Evolutionary conservation across 1,140 invertebrate species (phyloP), one percentile per base, ranked within the genome.

Genomic region (Daktulosphaira vitifoliae): DNA sequence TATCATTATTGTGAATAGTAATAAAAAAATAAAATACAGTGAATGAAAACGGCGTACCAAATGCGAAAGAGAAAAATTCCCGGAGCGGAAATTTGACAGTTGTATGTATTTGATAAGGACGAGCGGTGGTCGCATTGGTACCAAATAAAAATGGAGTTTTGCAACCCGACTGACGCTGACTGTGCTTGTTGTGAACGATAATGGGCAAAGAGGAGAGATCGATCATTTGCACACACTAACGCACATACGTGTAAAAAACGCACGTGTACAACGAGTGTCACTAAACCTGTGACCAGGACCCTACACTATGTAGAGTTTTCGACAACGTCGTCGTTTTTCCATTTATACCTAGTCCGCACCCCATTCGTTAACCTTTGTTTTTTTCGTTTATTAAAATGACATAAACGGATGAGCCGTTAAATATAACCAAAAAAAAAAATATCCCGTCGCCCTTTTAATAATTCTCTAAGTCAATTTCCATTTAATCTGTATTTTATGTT

Each of bases 171-270:
- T 25, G 53, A 16, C 16, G n/a, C 51, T n/a, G 22, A 33, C 52
- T 59, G 22, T 26, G 54, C 42, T 46, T 46, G 39, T 46, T 18
- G 54, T 38, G 39, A 39, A n/a, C 23, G 39, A 38, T 25, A 13
- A 18, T 8, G 13, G 53, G 54, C 42, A 46, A 46, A 59, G 54
- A 59, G 54, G 54, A n/a, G n/a, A n/a, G n/a, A 59, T 59, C 54
- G 54, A 59, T 59, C 54, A 59, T 59, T 59, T 59, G 54, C 54
- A 59, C 54, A 59, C 53, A 59, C 54, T 44, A 38, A 39, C 54
- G 18, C 16, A 29, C 18, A 54, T 39, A 9, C 54, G 25, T 15
- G 42, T 11, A n/a, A n/a, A n/a, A n/a, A n/a, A 11, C 11, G 29
- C 29, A 33, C 11, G 29, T 33, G 29, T 11, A 5, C 29, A 6